Evolutionary conservation across 2,888 invertebrate species (phyloP), one percentile per base, ranked within the genome.

Genomic region (Cerceris ruficornis): DNA sequence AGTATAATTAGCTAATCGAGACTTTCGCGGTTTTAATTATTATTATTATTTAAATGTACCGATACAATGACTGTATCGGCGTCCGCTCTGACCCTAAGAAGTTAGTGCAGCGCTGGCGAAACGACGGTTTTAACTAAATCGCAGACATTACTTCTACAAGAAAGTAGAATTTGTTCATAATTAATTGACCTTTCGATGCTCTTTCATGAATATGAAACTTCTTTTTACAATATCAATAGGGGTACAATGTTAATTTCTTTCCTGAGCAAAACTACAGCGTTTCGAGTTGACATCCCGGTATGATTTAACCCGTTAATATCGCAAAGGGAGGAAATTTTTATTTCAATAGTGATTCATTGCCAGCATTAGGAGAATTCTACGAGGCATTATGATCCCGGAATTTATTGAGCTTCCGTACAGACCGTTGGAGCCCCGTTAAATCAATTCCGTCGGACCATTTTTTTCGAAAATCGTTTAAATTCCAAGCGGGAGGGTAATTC

Each of bases 301-400:
- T 52, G 52, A 14, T 52, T 52, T 52, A 46, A 52, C 52, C 52
- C 52, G 5, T 52, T 52, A n/a, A 13, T 14, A n/a, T n/a, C n/a
- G 11, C 14, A 2, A 52, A 9, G 52, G 52, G 7, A 7, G 52
- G 14, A 28, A 52, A 52, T 52, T 52, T 52, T 52, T 52, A 52
- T 14, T n/a, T n/a, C 52, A n/a, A 52, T 52, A 52, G 52, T 52
- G 8, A 52, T 52, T 52, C 7, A 52, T 13, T 2, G 14, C 14
- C 52, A n/a, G 13, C 52, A 52, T 52, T 52, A 52, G 52, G 52
- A n/a, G 52, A 46, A 14, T 52, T 9, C n/a, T 52, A 52, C 14
- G 52, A n/a, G n/a, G 52, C 14, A 52, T 52, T 52, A 52, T 9
- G 14, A n/a, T 7, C 13, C 14, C 52, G 5, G n/a, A n/a, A 52